Percentiles rank a stretch among this genome's conserved stretches.
Evolutionary conservation across 2,113 vertebrate species (phyloP).

Genomic region (Indicator indicator): DNA sequence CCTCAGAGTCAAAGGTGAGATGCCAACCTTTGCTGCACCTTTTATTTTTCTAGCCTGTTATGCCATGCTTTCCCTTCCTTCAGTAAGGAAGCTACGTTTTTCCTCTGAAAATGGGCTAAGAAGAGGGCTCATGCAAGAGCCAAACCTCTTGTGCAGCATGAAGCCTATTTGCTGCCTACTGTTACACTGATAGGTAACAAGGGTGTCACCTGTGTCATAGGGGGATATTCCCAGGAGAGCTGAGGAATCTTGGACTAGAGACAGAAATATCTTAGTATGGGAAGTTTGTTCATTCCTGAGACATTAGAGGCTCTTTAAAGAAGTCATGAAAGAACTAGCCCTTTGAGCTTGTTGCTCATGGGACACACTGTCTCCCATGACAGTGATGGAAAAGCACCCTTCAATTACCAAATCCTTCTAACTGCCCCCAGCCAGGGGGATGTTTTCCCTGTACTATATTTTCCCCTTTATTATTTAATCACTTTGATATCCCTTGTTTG

Average conservation of each 20-base stretch:
- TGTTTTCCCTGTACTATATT: not conserved
- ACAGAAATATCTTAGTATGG: not conserved
- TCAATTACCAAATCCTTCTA: not conserved
- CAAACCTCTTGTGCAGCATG: not conserved
- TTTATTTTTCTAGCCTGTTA: not conserved
- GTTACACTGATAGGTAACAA: not conserved
- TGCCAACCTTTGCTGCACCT: not conserved
- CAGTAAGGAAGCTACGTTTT: not conserved
- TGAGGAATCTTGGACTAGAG: not conserved
- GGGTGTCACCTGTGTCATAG: not conserved
- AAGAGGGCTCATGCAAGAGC: not conserved
- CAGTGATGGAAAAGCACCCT: not conserved
- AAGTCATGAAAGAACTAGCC: not conserved
- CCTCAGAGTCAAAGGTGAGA: not conserved
- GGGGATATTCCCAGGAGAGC: not conserved
- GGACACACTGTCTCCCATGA: not conserved
- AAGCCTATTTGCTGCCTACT: not conserved
- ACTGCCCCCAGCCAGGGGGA: not conserved
- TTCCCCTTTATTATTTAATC: conserved; percentile 25
- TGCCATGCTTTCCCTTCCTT: not conserved
- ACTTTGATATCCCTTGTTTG: conserved; percentile 5
- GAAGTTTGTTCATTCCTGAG: not conserved
- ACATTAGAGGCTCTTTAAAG: not conserved
- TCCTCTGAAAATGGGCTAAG: not conserved
- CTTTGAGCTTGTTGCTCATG: not conserved